Conservation (phyloP, 2,113 vertebrate genomes). For the Mesembrinibis cayennensis region DNA sequence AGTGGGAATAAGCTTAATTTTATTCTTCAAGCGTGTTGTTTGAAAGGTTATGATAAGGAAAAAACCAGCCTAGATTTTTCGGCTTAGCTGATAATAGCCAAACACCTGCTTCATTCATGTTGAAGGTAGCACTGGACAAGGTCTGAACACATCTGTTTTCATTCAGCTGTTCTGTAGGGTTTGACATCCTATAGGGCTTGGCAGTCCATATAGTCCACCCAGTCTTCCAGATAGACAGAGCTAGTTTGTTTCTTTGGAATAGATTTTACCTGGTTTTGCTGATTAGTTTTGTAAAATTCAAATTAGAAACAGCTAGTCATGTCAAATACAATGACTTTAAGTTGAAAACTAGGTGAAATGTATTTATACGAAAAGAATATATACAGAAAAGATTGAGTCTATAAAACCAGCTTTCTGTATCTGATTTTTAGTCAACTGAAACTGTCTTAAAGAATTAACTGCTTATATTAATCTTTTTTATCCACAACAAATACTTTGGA, state of each 20-base stretch:
- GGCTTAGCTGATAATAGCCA: neutral
- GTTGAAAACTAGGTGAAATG: neutral
- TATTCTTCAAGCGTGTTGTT: neutral
- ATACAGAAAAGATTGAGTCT: neutral
- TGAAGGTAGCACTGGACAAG: neutral
- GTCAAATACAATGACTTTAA: neutral
- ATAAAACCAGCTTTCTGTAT: neutral
- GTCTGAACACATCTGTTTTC: conserved; percentile 37
- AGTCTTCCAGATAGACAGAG: neutral
- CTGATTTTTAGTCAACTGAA: neutral
- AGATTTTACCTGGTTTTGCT: conserved; percentile 18
- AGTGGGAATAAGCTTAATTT: neutral
- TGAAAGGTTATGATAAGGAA: neutral
- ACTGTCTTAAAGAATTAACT: neutral
- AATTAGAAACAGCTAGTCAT: neutral
- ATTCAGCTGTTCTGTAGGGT: neutral
- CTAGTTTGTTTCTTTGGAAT: neutral
- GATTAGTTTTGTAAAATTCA: neutral
- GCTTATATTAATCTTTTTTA: neutral
- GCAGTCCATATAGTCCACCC: neutral
- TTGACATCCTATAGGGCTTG: conserved; percentile 29
- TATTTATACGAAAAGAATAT: neutral
- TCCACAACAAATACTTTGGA: neutral
- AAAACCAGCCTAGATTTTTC: neutral
- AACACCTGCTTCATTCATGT: neutral